phyloP scores from a whole-genome alignment of 2,888 invertebrate genomes.

The Pristionchus mayeri region DNA sequence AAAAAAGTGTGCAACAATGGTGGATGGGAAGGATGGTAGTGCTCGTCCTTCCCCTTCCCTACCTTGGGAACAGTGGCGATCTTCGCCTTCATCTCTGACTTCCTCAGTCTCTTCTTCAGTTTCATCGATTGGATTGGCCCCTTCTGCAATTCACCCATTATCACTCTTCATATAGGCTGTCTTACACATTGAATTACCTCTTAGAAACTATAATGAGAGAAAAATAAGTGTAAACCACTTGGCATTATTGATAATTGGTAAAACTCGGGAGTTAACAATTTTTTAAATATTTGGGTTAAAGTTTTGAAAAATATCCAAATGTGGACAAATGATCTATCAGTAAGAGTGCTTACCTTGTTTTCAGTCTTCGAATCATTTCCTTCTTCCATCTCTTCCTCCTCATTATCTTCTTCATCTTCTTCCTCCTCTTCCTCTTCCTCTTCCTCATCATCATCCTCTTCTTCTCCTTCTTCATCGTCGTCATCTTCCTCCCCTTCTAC shows the following conservation, averaged over 20 bases:
- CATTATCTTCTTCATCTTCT: constrained; percentile 84
- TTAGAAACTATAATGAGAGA: not conserved
- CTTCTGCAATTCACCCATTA: not conserved
- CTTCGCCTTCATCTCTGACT: constrained; percentile 23
- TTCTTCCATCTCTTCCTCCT: constrained; percentile 82
- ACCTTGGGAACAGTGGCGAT: constrained; percentile 27
- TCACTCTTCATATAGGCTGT: too few relatives aligned
- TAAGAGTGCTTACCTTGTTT: not conserved
- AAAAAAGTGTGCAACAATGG: too few relatives aligned
- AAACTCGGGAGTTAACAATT: too few relatives aligned
- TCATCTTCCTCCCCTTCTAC: constrained; percentile 37
- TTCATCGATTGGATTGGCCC: constrained; percentile 7
- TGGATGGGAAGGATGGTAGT: too few relatives aligned
- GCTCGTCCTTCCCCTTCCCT: constrained; percentile 66
- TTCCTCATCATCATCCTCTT: constrained; percentile 89
- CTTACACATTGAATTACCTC: too few relatives aligned
- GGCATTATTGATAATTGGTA: too few relatives aligned
- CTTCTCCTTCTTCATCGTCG: constrained; percentile 82
- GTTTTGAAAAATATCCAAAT: too few relatives aligned
- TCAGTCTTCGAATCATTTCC: constrained; percentile 84
- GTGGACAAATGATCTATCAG: too few relatives aligned
- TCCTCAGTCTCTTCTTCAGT: constrained; percentile 11
- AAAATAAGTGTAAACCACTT: not conserved
- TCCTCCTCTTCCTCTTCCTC: constrained; percentile 82
- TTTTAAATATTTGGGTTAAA: too few relatives aligned